Conservation (phyloP, 2,113 vertebrate genomes). For the Stictonetta naevosa region DNA sequence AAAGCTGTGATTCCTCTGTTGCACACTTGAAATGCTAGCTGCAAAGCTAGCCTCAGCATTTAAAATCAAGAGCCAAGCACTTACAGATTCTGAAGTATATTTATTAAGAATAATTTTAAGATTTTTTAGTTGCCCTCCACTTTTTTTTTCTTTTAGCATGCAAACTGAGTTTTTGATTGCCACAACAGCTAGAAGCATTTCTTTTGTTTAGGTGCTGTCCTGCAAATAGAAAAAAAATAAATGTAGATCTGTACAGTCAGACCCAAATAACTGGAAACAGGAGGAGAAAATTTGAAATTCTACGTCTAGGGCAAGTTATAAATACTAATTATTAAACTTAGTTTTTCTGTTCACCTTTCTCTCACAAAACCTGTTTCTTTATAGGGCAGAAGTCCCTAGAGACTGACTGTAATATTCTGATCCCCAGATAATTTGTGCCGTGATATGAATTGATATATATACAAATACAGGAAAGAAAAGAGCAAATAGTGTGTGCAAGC, state of each 20-base stretch:
- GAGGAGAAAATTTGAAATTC: not conserved
- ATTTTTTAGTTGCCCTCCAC: not conserved
- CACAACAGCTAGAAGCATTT: not conserved
- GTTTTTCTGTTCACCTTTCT: not conserved
- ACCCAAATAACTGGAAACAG: not conserved
- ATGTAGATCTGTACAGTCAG: not conserved
- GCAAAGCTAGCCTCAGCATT: not conserved
- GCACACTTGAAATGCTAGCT: not conserved
- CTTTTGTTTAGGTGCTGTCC: not conserved
- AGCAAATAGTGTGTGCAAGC: not conserved
- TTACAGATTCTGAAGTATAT: not conserved
- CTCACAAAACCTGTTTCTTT: not conserved
- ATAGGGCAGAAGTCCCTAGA: not conserved
- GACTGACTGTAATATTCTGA: not conserved
- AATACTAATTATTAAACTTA: not conserved
- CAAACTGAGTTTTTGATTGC: not conserved
- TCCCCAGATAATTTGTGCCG: not conserved
- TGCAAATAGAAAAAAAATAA: not conserved
- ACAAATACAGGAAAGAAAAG: not conserved
- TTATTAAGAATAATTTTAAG: not conserved
- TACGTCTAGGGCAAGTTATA: not conserved
- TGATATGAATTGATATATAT: fast-evolving
- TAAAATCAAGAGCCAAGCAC: not conserved
- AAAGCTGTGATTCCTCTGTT: not conserved
- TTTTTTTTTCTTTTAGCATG: not conserved